These are phyloP conservation scores for Chloroceryle inda DNA, from an alignment of 2,797 vertebrate species.

Conservation along the genomic window DNA sequence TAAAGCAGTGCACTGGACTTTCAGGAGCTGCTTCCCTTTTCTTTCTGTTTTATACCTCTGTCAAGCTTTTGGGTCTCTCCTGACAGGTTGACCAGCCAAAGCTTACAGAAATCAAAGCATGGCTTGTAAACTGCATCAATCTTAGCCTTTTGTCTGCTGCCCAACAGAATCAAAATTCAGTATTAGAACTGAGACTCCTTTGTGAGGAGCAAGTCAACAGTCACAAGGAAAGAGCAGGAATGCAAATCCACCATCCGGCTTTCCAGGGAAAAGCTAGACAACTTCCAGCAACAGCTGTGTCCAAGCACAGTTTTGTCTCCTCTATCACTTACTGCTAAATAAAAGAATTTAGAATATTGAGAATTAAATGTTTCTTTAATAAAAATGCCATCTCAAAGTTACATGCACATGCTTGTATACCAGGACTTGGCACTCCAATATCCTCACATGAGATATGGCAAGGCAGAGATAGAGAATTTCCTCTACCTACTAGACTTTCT, in stretches of 20 bases:
- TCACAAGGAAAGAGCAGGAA: background rate
- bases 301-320: background rate
- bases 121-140: background rate
- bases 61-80: background rate
- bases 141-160: background rate
- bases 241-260: background rate
- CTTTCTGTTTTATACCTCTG: background rate
- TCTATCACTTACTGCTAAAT: background rate
- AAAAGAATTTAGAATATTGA: background rate
- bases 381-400: background rate
- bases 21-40: background rate
- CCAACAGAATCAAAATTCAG: background rate
- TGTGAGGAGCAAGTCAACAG: background rate
- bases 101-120: fast-evolving
- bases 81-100: background rate
- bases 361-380: background rate
- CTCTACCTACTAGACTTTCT: background rate
- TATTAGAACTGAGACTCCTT: background rate
- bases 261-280: background rate
- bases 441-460: background rate
- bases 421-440: fast-evolving
- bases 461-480: background rate
- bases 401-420: fast-evolving
- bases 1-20: background rate
- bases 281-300: background rate